Evolutionary conservation across 2,888 invertebrate genomes (phyloP).

Genomic region (Machimus atricapillus): DNA sequence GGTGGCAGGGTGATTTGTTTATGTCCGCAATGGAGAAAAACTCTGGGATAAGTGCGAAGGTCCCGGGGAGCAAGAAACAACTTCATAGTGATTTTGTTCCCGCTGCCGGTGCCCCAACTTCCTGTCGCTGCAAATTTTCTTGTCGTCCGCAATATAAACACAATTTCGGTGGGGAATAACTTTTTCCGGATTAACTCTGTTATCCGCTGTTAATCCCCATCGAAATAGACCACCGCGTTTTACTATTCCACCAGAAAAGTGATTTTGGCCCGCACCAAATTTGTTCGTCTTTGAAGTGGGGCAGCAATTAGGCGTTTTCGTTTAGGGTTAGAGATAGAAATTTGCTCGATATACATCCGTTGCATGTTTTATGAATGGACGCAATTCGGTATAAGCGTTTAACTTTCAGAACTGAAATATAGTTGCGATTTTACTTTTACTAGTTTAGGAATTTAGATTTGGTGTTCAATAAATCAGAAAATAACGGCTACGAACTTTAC

Average conservation of each 20-base stretch:
- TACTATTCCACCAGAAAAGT: not conserved
- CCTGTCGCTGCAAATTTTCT: not conserved
- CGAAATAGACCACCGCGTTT: not conserved
- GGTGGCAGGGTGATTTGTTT: conserved; percentile 31
- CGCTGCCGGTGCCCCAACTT: not conserved
- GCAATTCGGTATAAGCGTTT: not conserved
- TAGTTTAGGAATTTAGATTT: not conserved
- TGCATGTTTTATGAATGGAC: not conserved
- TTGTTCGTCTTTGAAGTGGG: not conserved
- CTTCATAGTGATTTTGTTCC: not conserved
- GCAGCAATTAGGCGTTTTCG: not conserved
- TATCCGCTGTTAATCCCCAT: not conserved
- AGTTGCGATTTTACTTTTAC: not conserved
- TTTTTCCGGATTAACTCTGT: conserved; percentile 9
- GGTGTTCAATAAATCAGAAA: not conserved
- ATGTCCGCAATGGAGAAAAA: conserved; percentile 16
- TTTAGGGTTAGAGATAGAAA: not conserved
- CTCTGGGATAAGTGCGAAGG: not conserved
- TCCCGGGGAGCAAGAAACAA: not conserved
- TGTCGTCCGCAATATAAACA: conserved; percentile 19
- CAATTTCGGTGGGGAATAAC: conserved; percentile 11
- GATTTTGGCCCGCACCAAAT: not conserved
- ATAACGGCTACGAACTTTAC: too few species aligned
- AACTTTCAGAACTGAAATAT: not conserved
- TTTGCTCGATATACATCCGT: not conserved